Base-by-base conservation (phyloP, 2,888 invertebrate species). In the Leptura quadrifasciata region DNA sequence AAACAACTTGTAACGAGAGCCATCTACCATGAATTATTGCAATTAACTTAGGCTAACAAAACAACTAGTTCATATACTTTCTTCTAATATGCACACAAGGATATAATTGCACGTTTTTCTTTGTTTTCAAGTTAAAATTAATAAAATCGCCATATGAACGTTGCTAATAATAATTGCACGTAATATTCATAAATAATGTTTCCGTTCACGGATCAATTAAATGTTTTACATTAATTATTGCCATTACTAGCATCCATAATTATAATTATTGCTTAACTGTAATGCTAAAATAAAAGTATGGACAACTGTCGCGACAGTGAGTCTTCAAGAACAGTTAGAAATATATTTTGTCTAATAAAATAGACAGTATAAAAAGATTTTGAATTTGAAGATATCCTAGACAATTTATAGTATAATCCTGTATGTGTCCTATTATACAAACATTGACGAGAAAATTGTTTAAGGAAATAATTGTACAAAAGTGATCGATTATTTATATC, bases 181-280 rank as follows among this genome's bases (percentile, higher is more conserved):
- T 47, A 47, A 47, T 47, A 47, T 47, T 47, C n/a, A 47, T 47
- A 47, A 47, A 47, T 47, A 47, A 47, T 47, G 47, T 47, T 47
- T 47, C 47, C 47, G 47, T 47, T 47, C n/a, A n/a, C 47, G 15
- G 47, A 47, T n/a, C 47, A 47, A 47, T 47, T 47, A 47, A 47
- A 47, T n/a, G 47, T n/a, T 47, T 15, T 47, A 6, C n/a, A 5
- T 47, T 47, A 47, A 47, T 47, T 47, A n/a, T 47, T 47, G 15
- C 47, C n/a, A 47, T 47, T 17, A 39, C 15, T 2, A 5, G 47
- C 47, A n/a, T 47, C 15, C n/a, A n/a, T 47, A 47, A 39, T 17
- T 47, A 47, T 47, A 47, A 47, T 47, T 47, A n/a, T 15, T 47
- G 5, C 5, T 5, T 47, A 47, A 47, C 47, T 47, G 47, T 47